Evolutionary conservation across 2,888 invertebrate species (phyloP).

Genomic region (Acanthopleura granulata): DNA sequence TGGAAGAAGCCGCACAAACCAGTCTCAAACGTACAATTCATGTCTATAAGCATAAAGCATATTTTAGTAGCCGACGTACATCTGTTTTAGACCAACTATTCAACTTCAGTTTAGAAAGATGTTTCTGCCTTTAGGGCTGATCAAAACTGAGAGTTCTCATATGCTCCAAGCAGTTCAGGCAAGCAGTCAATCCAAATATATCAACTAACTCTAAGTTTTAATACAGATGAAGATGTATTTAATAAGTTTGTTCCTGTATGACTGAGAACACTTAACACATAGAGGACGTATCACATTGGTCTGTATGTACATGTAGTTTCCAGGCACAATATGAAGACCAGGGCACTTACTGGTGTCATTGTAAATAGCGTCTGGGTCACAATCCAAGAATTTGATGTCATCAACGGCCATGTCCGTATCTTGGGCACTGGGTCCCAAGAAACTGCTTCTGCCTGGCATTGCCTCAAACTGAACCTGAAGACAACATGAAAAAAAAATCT

Average conservation of each 20-base stretch:
- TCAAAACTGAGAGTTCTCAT: no score
- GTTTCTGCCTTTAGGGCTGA: no score
- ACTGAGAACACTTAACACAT: background rate
- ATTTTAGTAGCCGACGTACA: no score
- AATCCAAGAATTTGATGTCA: slow-evolving; percentile 55
- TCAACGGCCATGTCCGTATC: slow-evolving; percentile 56
- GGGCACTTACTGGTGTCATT: slow-evolving; percentile 37
- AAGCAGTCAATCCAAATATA: no score
- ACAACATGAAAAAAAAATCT: no score
- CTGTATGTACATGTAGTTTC: no score
- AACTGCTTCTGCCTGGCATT: slow-evolving; percentile 30
- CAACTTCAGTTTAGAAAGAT: no score
- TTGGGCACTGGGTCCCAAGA: slow-evolving; percentile 32
- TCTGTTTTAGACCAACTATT: no score
- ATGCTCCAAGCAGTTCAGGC: no score
- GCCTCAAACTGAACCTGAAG: slow-evolving; percentile 47
- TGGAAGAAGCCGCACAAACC: slow-evolving; percentile 32
- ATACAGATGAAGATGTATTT: no score
- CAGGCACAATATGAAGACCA: background rate
- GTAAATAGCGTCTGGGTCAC: slow-evolving; percentile 41
- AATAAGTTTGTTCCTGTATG: no score
- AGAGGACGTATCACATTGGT: background rate
- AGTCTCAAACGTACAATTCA: slow-evolving; percentile 27
- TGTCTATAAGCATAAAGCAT: background rate
- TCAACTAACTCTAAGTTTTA: no score